Evolutionary conservation across 2,797 vertebrate species (phyloP).

Genomic region (Thripadectes ignobilis): DNA sequence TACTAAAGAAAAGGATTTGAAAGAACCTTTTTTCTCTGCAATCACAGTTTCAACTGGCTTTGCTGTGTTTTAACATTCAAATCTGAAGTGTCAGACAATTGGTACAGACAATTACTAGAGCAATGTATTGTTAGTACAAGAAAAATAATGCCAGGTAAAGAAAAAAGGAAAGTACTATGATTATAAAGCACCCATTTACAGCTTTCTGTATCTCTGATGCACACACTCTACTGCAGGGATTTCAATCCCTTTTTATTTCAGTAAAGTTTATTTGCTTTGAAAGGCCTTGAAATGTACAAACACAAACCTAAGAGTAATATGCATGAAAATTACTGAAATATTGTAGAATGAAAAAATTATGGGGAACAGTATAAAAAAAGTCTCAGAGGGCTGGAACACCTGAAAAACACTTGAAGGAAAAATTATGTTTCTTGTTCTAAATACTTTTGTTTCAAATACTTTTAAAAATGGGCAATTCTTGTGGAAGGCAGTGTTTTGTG

Average conservation of each 20-base stretch:
- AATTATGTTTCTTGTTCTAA: background rate
- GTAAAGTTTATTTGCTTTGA: background rate
- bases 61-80: background rate
- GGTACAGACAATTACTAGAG: background rate
- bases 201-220: background rate
- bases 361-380: background rate
- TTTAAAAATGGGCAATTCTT: background rate
- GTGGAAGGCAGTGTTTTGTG: background rate
- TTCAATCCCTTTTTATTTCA: background rate
- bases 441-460: background rate
- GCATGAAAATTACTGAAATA: background rate
- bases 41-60: background rate
- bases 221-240: background rate
- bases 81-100: background rate
- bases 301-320: background rate
- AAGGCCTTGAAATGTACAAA: background rate
- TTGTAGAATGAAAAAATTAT: background rate
- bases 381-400: background rate
- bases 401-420: background rate
- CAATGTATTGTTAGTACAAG: background rate
- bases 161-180: background rate
- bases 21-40: background rate
- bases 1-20: background rate
- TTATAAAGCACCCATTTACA: background rate
- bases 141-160: background rate